phyloP scores from a whole-genome alignment of 2,888 invertebrate species.

The Euspilapteryx auroguttella region DNA sequence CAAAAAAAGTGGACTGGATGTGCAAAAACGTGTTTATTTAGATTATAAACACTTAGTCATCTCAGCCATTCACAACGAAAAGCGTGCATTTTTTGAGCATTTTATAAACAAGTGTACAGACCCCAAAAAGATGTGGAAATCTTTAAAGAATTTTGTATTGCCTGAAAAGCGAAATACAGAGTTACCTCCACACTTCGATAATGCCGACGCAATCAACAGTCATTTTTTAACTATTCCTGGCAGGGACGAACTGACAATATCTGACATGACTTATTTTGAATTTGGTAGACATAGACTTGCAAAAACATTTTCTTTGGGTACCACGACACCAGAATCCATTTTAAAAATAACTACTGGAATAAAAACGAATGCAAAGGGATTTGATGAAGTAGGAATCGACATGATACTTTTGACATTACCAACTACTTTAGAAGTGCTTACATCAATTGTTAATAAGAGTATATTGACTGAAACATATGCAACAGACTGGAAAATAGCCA shows the following conservation, averaged over 20 bases:
- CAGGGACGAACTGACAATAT: not conserved
- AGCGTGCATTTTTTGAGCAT: conserved; percentile 1
- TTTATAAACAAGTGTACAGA: not conserved
- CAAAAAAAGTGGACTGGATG: not conserved
- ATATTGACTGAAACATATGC: not conserved
- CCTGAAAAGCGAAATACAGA: not conserved
- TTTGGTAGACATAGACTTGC: not conserved
- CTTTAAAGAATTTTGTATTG: not conserved
- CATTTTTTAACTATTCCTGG: conserved; percentile 1
- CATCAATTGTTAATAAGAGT: not conserved
- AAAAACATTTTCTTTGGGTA: not conserved
- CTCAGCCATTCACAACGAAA: not conserved
- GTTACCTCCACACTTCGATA: not conserved
- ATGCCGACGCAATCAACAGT: not conserved
- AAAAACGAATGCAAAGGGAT: not conserved
- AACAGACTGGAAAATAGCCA: not conserved
- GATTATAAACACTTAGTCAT: not conserved
- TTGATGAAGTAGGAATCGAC: not conserved
- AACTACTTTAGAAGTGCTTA: not conserved
- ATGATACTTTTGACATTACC: conserved; percentile 1
- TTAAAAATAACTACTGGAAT: not conserved
- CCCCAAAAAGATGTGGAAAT: conserved; percentile 1
- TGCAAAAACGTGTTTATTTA: not conserved
- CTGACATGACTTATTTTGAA: not conserved
- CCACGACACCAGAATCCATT: not conserved